phyloP scores from a whole-genome alignment of 2,113 vertebrate genomes.

The Probosciger aterrimus region DNA sequence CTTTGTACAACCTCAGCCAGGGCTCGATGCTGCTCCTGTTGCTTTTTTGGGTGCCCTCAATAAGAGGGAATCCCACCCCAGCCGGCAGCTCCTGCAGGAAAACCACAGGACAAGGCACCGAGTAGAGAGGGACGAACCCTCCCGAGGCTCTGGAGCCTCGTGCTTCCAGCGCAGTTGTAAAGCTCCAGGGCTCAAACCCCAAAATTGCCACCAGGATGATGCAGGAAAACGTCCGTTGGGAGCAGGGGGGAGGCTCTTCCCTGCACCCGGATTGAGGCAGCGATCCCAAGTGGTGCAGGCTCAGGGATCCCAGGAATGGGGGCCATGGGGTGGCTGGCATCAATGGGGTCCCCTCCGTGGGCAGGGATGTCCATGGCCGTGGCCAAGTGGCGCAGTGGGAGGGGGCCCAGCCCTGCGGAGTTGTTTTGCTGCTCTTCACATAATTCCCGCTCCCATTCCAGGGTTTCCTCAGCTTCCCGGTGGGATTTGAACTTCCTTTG shows the following conservation, averaged over 20 bases:
- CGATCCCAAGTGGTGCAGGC: not conserved
- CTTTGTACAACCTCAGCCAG: not conserved
- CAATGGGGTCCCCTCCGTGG: fast-evolving
- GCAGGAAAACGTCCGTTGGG: fast-evolving
- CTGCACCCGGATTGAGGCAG: not conserved
- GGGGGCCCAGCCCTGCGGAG: not conserved
- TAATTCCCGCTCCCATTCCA: not conserved
- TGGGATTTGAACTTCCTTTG: not conserved
- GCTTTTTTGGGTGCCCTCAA: not conserved
- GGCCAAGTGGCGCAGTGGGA: not conserved
- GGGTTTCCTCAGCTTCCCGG: not conserved
- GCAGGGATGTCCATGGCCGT: not conserved
- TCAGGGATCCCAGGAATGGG: not conserved
- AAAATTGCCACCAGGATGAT: not conserved
- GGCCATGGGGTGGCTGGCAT: not conserved
- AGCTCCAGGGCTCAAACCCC: not conserved
- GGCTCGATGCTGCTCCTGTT: fast-evolving
- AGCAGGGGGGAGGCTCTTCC: not conserved
- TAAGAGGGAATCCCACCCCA: fast-evolving
- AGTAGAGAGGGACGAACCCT: not conserved
- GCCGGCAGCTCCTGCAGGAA: not conserved
- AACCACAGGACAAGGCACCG: fast-evolving
- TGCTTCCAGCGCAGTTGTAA: not conserved
- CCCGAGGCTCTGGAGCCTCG: not conserved
- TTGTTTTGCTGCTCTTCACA: not conserved